These are phyloP conservation scores for Mesaphorura yosii DNA, from an alignment of 1,140 invertebrate genomes.

Conservation along the genomic window DNA sequence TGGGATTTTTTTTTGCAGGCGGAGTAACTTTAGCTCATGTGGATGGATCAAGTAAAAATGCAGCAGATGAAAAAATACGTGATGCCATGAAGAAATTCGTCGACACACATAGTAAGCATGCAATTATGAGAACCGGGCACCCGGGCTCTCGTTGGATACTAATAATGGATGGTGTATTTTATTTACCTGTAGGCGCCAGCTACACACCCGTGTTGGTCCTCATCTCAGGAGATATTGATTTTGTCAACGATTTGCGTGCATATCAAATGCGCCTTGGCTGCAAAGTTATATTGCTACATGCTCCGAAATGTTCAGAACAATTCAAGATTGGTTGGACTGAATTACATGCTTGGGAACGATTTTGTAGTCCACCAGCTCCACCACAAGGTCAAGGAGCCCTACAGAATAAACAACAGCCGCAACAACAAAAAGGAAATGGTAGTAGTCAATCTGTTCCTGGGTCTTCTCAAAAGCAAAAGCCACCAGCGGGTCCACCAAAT, in stretches of 20 bases:
- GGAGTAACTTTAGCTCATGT: conserved; percentile 70
- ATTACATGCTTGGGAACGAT: no score
- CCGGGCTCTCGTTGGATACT: no score
- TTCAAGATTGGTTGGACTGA: conserved; percentile 9
- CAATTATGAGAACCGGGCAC: no score
- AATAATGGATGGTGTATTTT: no score
- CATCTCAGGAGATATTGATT: conserved; percentile 11
- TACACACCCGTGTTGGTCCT: not conserved
- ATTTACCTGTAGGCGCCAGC: not conserved
- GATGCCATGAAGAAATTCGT: conserved; percentile 73
- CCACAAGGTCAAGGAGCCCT: no score
- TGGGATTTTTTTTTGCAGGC: not conserved
- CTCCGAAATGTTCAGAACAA: not conserved
- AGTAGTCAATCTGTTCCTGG: no score
- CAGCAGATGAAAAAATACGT: conserved; percentile 75
- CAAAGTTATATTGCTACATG: conserved; percentile 3
- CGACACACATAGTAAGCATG: conserved; percentile 63
- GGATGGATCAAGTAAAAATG: conserved; percentile 67
- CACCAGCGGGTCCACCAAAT: no score
- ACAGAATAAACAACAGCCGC: no score
- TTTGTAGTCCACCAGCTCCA: no score
- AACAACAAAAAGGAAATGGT: no score
- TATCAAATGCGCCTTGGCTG: conserved; percentile 9
- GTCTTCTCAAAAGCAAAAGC: no score
- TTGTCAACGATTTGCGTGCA: conserved; percentile 8